Evolutionary conservation across 2,888 invertebrate genomes (phyloP), one percentile per base, ranked within the genome.

Genomic region (Eupithecia pulchellata): DNA sequence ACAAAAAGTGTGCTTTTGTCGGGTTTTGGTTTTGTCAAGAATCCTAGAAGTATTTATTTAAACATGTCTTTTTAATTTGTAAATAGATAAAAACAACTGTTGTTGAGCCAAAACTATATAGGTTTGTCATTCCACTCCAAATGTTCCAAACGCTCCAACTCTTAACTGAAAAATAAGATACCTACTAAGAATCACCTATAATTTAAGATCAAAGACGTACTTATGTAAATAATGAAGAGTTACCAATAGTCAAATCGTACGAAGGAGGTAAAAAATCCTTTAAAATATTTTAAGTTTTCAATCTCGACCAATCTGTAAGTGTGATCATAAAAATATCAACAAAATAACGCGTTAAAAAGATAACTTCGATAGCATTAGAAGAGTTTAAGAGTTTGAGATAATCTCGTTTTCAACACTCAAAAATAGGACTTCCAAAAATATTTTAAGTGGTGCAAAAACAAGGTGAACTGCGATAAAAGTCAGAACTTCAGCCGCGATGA

Each of bases 401-500:
- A 75, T 74, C 68, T 69, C 72, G 72, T 78, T 76, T 63, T 74
- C 69, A 64, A 75, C 73, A 75, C 75, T 75, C 74, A 60, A 76
- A 79, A 78, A 75, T 80, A 78, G 76, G 77, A 79, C 58, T 67
- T 58, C 72, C 69, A 75, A 71, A 73, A 74, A 75, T 71, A 66
- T 61, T 32, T 74, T 73, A 72, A 76, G 73, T 71, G 69, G 61
- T 70, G 76, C 77, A 80, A 77, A 82, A 79, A 80, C 76, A 76
- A 81, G 79, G 79, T 69, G 64, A 67, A 75, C 73, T 72, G 73
- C 79, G 82, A 86, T 86, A 86, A 86, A 85, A 84, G 81, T 85
- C 81, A 80, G 67, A 66, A 76, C 71, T 77, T 74, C 73, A 70
- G 78, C 55, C 69, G 77, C 71, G 81, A 81, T 80, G 86, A 85